Percentiles rank a stretch among this genome's conserved stretches.
These are phyloP conservation scores for Ceuthmochares aereus DNA, from an alignment of 2,113 vertebrate genomes.

Conservation along the genomic window DNA sequence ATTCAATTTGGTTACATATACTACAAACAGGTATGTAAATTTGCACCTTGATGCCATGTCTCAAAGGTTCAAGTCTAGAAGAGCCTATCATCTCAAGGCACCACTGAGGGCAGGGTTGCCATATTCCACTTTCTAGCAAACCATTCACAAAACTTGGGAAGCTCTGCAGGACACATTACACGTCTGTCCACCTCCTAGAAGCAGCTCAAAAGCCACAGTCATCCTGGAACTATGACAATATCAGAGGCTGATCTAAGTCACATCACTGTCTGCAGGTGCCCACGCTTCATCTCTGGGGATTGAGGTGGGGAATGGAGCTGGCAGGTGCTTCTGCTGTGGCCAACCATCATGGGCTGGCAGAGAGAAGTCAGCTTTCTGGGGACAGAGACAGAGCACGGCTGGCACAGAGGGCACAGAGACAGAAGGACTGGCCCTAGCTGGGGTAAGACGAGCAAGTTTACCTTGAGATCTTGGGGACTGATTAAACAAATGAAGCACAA, in stretches of 20 bases:
- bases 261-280: background rate
- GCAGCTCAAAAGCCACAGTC: background rate
- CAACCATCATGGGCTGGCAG: background rate
- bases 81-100: background rate
- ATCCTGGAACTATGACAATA: background rate
- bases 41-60: background rate
- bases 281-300: rapidly evolving
- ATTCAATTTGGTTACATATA: background rate
- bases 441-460: background rate
- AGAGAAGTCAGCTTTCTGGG: background rate
- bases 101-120: background rate
- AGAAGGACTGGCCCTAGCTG: background rate
- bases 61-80: background rate
- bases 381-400: background rate
- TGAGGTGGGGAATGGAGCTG: background rate
- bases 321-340: background rate
- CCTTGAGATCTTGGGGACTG: background rate
- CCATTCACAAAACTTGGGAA: background rate
- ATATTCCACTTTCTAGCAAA: background rate
- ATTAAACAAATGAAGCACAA: background rate
- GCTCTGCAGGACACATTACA: background rate
- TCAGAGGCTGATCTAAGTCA: background rate
- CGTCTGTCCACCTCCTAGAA: rapidly evolving
- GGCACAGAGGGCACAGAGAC: background rate
- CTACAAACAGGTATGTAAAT: background rate